phyloP scores from a whole-genome alignment of 2,888 invertebrate genomes.

The Morpho achilles region DNA sequence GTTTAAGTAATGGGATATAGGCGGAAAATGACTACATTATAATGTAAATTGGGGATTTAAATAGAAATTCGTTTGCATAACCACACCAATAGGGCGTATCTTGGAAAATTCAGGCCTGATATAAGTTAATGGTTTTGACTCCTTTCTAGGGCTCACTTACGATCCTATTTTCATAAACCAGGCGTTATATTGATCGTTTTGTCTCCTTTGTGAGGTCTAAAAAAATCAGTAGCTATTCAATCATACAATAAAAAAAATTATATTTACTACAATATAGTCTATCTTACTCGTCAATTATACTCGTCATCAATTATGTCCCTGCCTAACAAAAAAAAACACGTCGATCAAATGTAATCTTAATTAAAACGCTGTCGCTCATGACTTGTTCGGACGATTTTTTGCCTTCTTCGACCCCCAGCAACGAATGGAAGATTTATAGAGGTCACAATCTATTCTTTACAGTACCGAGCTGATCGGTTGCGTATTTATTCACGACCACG shows the following conservation, averaged over 20 bases:
- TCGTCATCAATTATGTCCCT: too few species aligned
- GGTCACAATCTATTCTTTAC: constrained; percentile 53
- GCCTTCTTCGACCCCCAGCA: constrained; percentile 47
- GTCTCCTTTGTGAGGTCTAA: not conserved
- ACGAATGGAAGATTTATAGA: constrained; percentile 61
- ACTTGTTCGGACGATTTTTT: constrained; percentile 26
- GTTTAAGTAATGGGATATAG: constrained; percentile 19
- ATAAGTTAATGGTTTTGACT: not conserved
- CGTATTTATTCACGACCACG: constrained; percentile 37
- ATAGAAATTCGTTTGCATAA: constrained; percentile 4
- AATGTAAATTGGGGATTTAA: constrained; percentile 12
- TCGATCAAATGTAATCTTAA: too few species aligned
- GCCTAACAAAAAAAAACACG: too few species aligned
- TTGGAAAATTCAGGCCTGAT: not conserved
- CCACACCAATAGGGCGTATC: not conserved
- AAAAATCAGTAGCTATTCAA: not conserved
- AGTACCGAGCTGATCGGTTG: constrained; percentile 38
- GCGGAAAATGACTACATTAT: constrained; percentile 13
- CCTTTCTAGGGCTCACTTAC: too few species aligned
- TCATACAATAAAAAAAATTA: too few species aligned
- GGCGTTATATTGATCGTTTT: not conserved
- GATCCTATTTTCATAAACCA: too few species aligned
- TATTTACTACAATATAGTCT: too few species aligned
- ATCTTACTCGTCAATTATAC: too few species aligned
- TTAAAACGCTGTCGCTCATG: constrained; percentile 3